A percentile compares a stretch with the other conserved stretches of the same genome.
Conservation (phyloP, 2,113 vertebrate genomes). For the Cyanoderma ruficeps region DNA sequence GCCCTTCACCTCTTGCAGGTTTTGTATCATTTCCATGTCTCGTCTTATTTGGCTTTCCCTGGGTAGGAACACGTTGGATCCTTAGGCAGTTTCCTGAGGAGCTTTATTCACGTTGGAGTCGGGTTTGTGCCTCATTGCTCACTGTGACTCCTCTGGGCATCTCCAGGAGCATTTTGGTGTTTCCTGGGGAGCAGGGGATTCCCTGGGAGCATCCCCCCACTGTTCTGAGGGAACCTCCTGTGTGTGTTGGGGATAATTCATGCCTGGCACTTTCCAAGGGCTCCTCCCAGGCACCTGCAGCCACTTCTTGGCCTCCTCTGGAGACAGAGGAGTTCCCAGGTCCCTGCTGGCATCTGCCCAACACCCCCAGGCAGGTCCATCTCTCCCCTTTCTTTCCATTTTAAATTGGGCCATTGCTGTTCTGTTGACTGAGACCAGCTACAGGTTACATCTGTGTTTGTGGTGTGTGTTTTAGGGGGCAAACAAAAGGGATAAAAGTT, state of each 20-base stretch:
- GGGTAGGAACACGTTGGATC: not conserved
- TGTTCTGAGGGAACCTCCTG: rapidly evolving
- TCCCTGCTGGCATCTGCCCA: not conserved
- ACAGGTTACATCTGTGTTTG: not conserved
- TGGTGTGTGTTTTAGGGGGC: rapidly evolving
- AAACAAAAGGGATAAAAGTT: not conserved
- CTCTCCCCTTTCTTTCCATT: not conserved
- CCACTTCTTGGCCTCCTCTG: not conserved
- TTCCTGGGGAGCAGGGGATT: not conserved
- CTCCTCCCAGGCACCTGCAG: not conserved
- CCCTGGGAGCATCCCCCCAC: not conserved
- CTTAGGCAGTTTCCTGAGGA: not conserved
- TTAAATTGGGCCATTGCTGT: not conserved
- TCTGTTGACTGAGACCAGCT: not conserved
- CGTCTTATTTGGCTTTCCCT: not conserved
- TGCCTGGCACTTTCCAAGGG: not conserved
- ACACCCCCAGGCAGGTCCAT: not conserved
- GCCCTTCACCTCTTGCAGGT: not conserved
- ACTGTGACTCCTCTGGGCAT: not conserved
- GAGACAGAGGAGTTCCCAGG: not conserved
- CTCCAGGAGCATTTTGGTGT: not conserved
- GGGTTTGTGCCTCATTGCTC: not conserved
- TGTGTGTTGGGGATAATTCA: not conserved
- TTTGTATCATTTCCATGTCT: not conserved
- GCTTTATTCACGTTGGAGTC: not conserved